Base-by-base conservation (phyloP, 37 sponge, comb jelly and placozoan species). In the Bolinopsis microptera region DNA sequence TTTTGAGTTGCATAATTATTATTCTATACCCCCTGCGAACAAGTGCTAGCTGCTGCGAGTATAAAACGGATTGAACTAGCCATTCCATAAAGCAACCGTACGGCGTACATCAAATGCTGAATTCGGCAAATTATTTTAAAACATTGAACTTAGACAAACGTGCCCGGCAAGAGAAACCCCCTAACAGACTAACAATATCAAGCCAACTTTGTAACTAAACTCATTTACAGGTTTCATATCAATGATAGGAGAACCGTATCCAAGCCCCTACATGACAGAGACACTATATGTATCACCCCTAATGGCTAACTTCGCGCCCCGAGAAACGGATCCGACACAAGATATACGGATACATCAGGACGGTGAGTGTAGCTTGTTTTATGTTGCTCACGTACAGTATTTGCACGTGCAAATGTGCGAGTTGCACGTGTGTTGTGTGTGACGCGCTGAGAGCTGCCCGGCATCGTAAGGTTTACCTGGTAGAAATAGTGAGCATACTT, bases 251-350 rank as follows among this genome's bases (percentile, higher is more conserved):
- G 74, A 72, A 28, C 30, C 26, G 3, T 72, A 72, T 28, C 13
- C 5, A n/a, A 9, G 31, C 22, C 61, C 61, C 61, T 48, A 18
- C 61, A 18, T 67, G 68, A 18, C 68, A 22, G 74, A 72, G 30
- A 28, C 74, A 5, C 74, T 23, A 3, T 72, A 72, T n/a, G 31
- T 72, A 3, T 72, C 74, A 24, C 74, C 74, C 5, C 74, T 72
- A 16, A 77, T 77, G 80, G 80, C 80, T 35, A 77, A 77, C 80
- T 77, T 77, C 37, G 28, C 80, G 21, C 80, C 80, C 18, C 21
- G 33, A 16, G 32, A 77, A 35, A 13, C 32, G 18, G 80, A 77
- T 32, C 80, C 80, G 0, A 77, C 80, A 0, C 80, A 77, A 77
- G 80, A 77, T 32, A 32, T 77, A 2, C 27, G 80, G 32, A 77